These are phyloP conservation scores for Tiliqua scincoides DNA, from an alignment of 2,113 vertebrate species.

Conservation along the genomic window DNA sequence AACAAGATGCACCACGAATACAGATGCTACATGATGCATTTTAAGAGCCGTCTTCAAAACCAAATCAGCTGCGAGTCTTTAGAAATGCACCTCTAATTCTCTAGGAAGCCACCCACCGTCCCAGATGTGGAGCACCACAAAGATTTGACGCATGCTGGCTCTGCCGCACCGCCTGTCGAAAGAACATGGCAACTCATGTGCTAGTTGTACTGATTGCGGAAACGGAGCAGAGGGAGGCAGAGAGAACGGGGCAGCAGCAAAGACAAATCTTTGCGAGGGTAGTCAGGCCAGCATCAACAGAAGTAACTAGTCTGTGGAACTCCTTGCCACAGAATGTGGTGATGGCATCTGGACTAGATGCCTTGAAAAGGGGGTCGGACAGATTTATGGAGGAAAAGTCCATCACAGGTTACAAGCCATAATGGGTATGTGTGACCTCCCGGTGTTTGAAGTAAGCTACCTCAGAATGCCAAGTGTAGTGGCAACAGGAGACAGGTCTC, in stretches of 20 bases:
- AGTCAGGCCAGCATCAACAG: no score
- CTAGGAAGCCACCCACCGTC: conserved; percentile 24
- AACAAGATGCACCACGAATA: conserved; percentile 24
- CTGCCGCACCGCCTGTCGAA: neutral
- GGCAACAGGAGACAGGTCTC: no score
- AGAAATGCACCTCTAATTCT: conserved; percentile 22
- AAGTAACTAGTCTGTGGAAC: no score
- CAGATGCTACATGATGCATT: conserved; percentile 47
- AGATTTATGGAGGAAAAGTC: no score
- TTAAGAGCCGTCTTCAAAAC: conserved; percentile 55
- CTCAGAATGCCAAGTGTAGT: no score
- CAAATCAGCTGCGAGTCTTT: neutral
- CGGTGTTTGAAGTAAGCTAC: no score
- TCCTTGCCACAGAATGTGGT: no score
- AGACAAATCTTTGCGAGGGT: conserved; percentile 15
- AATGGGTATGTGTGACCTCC: no score
- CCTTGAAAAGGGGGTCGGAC: no score
- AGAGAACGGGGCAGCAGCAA: conserved; percentile 17
- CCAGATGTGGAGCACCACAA: neutral
- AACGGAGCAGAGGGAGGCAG: neutral
- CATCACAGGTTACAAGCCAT: no score
- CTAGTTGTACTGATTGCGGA: neutral
- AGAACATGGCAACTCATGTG: neutral
- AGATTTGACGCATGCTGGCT: neutral
- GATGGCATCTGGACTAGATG: no score